A percentile compares a stretch with the other conserved stretches of the same genome.
These are phyloP conservation scores for Agrotis segetum DNA, from an alignment of 2,888 invertebrate genomes.

Conservation along the genomic window DNA sequence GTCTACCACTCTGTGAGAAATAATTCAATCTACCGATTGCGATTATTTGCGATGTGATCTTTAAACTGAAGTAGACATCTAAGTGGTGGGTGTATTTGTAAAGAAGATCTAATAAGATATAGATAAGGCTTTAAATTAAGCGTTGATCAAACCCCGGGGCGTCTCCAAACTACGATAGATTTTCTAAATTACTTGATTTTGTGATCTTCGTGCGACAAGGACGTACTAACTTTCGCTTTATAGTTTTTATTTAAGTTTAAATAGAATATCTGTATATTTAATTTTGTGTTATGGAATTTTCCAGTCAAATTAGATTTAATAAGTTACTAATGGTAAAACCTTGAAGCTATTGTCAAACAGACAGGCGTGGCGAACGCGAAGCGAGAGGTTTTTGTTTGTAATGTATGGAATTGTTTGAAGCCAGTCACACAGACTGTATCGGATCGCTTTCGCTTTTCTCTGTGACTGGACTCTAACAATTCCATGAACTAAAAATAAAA, in stretches of 20 bases:
- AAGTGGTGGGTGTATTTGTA: constrained; percentile 18
- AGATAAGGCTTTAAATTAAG: constrained; percentile 1
- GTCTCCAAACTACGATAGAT: background rate
- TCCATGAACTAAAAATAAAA: too few relatives aligned
- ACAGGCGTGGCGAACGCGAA: too few relatives aligned
- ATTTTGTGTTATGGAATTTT: too few relatives aligned
- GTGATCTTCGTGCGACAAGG: background rate
- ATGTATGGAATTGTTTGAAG: too few relatives aligned
- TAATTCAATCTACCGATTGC: background rate
- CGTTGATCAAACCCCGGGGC: background rate
- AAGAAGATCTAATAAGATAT: constrained; percentile 13
- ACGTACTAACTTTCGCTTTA: background rate
- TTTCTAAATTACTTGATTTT: constrained; percentile 11
- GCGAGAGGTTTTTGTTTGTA: too few relatives aligned
- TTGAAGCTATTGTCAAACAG: too few relatives aligned
- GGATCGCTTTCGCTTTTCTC: too few relatives aligned
- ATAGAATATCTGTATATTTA: too few relatives aligned
- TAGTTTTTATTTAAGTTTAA: background rate
- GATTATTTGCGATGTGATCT: background rate
- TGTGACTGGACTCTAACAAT: too few relatives aligned
- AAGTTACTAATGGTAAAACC: too few relatives aligned
- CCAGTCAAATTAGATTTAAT: too few relatives aligned
- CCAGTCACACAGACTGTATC: too few relatives aligned
- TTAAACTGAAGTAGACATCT: background rate
- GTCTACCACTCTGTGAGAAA: background rate